Conservation (phyloP, 2,797 vertebrate species). For the Accipiter fasciatus region DNA sequence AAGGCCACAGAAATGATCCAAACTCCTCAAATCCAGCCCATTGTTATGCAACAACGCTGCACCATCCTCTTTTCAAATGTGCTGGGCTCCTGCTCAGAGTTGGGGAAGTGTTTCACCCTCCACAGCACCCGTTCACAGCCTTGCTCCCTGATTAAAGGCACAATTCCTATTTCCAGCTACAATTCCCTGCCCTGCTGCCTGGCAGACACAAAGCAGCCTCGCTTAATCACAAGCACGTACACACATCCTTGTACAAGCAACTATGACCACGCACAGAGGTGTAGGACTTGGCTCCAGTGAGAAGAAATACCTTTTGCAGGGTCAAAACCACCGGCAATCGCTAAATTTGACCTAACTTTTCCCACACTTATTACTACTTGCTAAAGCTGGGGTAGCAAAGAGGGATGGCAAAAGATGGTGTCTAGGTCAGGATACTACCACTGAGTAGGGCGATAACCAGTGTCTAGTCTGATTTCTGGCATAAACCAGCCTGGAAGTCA, state of each 20-base stretch:
- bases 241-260: not conserved
- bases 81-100: not conserved
- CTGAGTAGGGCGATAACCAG: rapidly evolving
- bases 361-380: not conserved
- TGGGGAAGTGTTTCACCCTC: not conserved
- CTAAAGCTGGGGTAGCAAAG: not conserved
- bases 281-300: not conserved
- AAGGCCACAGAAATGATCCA: not conserved
- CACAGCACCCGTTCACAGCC: not conserved
- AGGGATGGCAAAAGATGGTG: not conserved
- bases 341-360: not conserved
- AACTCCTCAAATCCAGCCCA: not conserved
- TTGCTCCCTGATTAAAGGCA: not conserved
- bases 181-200: not conserved
- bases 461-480: not conserved
- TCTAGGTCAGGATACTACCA: not conserved
- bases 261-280: not conserved
- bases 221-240: rapidly evolving
- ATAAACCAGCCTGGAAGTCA: not conserved
- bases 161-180: not conserved
- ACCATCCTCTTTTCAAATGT: not conserved
- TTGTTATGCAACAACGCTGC: not conserved
- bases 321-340: not conserved
- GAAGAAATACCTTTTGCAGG: not conserved
- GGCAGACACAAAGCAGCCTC: not conserved